Percentiles rank a stretch among this genome's conserved stretches.
These are phyloP conservation scores for Lucilia sericata DNA, from an alignment of 1,140 invertebrate genomes.

Conservation along the genomic window DNA sequence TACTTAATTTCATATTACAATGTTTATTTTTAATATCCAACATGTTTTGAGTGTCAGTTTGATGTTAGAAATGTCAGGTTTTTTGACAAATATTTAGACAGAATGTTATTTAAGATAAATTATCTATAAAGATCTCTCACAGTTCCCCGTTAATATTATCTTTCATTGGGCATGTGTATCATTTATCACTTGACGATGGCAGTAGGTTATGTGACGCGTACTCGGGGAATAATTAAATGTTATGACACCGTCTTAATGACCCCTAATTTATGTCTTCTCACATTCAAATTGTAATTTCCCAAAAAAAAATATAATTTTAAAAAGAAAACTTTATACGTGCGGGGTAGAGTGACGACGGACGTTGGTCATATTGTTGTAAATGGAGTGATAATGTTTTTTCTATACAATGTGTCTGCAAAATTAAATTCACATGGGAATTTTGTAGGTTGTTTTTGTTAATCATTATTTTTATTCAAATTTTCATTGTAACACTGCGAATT, in stretches of 20 bases:
- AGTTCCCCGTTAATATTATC: not conserved
- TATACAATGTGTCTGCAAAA: not conserved
- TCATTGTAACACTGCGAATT: not conserved
- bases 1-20: not conserved
- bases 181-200: not conserved
- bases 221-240: not conserved
- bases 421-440: constrained; percentile 7
- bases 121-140: not conserved
- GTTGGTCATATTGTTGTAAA: not conserved
- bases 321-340: too few relatives aligned
- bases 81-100: not conserved
- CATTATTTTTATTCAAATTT: not conserved
- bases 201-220: not conserved
- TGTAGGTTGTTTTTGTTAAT: not conserved
- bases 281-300: not conserved
- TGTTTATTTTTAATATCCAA: not conserved
- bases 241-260: not conserved
- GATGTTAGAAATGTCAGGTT: not conserved
- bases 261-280: constrained; percentile 1
- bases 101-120: not conserved
- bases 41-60: not conserved
- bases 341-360: too few relatives aligned
- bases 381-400: constrained; percentile 5
- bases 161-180: not conserved
- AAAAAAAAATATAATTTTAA: too few relatives aligned